Evolutionary conservation across 2,888 invertebrate species (phyloP).

Genomic region (Ceratothoa steindachneri): DNA sequence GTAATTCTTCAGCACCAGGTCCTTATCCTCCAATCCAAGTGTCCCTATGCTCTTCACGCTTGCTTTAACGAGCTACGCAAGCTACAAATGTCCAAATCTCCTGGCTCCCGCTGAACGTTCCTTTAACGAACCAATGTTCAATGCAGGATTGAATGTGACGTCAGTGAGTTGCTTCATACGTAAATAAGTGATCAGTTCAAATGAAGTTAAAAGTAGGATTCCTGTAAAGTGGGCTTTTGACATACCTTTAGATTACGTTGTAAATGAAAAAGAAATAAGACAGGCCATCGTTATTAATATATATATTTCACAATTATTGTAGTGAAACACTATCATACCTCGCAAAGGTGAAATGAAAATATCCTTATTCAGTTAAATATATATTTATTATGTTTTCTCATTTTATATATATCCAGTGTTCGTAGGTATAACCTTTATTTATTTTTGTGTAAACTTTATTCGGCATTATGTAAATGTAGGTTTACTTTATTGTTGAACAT

Average conservation of each 20-base stretch:
- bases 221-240: slow-evolving; percentile 7
- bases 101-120: slow-evolving; percentile 6
- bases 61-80: slow-evolving; percentile 7
- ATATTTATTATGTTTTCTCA: slow-evolving; percentile 13
- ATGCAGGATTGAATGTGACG: slow-evolving; percentile 1
- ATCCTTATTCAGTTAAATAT: slow-evolving; percentile 6
- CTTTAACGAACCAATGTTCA: neutral
- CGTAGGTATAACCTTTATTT: neutral
- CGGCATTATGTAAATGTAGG: slow-evolving; percentile 7
- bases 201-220: neutral
- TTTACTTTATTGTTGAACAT: neutral
- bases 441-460: slow-evolving; percentile 5
- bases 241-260: neutral
- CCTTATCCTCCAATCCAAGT: neutral
- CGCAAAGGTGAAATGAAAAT: slow-evolving; percentile 10
- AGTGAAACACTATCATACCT: slow-evolving; percentile 13
- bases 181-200: slow-evolving; percentile 15
- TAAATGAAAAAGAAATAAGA: neutral
- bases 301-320: no score
- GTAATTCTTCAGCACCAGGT: neutral
- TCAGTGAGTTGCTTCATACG: slow-evolving; percentile 12
- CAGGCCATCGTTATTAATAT: neutral
- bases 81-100: slow-evolving; percentile 8
- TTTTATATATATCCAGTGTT: slow-evolving; percentile 15
- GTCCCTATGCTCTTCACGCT: slow-evolving; percentile 11